Percentiles rank a stretch among this genome's conserved stretches.
Conservation (phyloP, 1,140 invertebrate species). For the Nilaparvata lugens region DNA sequence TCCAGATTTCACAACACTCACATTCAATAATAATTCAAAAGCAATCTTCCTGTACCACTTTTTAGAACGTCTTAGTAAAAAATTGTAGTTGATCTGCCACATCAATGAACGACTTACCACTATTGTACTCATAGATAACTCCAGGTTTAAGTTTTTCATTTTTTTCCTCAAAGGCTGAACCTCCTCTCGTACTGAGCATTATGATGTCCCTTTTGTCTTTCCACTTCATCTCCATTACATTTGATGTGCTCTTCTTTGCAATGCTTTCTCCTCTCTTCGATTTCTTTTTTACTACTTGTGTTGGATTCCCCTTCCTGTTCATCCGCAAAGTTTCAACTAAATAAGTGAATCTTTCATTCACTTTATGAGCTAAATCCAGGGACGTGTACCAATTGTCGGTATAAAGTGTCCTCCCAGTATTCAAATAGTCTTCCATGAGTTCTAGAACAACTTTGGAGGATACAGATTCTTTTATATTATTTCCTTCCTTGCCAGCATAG, state of each 20-base stretch:
- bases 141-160: background rate
- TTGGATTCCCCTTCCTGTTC: background rate
- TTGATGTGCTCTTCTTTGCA: background rate
- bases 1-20: background rate
- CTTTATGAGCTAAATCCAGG: background rate
- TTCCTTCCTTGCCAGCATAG: slow-evolving; percentile 21
- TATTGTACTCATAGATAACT: background rate
- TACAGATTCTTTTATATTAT: background rate
- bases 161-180: background rate
- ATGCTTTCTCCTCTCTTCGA: background rate
- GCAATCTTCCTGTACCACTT: background rate
- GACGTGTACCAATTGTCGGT: background rate
- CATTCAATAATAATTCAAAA: background rate
- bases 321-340: background rate
- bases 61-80: background rate
- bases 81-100: background rate
- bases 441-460: background rate
- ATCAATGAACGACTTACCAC: background rate
- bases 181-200: background rate
- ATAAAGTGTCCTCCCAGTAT: background rate
- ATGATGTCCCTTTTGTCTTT: background rate
- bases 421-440: background rate
- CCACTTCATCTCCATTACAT: background rate
- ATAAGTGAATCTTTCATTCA: background rate
- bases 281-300: background rate